Evolutionary conservation across 2,797 vertebrate species (phyloP).

Genomic region (Delichon dasypus): DNA sequence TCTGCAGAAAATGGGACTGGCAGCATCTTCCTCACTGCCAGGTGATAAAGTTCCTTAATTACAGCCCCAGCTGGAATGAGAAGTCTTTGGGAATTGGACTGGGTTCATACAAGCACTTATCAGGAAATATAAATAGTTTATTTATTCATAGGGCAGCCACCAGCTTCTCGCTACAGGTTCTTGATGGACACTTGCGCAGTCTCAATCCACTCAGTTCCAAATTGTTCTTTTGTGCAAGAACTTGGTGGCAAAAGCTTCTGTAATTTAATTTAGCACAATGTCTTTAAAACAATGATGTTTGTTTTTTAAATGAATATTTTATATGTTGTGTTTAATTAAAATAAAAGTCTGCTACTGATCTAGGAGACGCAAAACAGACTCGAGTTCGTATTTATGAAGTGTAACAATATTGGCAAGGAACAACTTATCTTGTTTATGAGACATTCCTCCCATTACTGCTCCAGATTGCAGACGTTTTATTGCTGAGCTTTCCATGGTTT

Average conservation of each 20-base stretch:
- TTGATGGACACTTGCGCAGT: constrained; percentile 71
- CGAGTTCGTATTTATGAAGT: constrained; percentile 79
- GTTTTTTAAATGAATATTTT: constrained; percentile 80
- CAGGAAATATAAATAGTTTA: constrained; percentile 74
- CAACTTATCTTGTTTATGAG: constrained; percentile 84
- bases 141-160: constrained; percentile 71
- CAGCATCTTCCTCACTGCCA: constrained; percentile 51
- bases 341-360: constrained; percentile 79
- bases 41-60: constrained; percentile 73
- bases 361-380: constrained; percentile 77
- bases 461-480: constrained; percentile 81
- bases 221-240: constrained; percentile 51
- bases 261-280: constrained; percentile 73
- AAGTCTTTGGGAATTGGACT: constrained; percentile 71
- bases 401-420: constrained; percentile 79
- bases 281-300: constrained; percentile 78
- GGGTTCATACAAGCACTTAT: constrained; percentile 75
- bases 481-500: constrained; percentile 78
- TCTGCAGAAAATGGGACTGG: constrained; percentile 49
- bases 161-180: constrained; percentile 60
- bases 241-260: constrained; percentile 43
- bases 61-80: constrained; percentile 55
- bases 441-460: constrained; percentile 78
- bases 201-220: constrained; percentile 68
- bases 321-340: constrained; percentile 84